phyloP scores from a whole-genome alignment of 2,113 vertebrate genomes.

The Ptyas mucosa region DNA sequence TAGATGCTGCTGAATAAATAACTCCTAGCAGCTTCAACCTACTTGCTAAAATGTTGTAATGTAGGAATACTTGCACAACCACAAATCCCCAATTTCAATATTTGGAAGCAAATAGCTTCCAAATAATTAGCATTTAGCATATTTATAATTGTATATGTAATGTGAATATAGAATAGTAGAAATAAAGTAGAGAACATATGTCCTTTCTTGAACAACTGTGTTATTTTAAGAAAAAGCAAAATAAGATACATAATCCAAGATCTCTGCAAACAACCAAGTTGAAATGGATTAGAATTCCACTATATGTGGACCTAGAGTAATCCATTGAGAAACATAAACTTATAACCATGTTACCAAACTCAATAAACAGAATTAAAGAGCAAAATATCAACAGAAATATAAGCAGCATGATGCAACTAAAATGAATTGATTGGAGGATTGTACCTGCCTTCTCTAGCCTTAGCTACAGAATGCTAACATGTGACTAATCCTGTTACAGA shows the following conservation, averaged over 20 bases:
- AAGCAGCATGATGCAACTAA: slow-evolving; percentile 18
- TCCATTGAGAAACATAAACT: slow-evolving; percentile 30
- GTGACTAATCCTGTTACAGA: slow-evolving; percentile 18
- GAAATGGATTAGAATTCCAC: slow-evolving; percentile 53
- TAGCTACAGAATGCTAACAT: slow-evolving; percentile 18
- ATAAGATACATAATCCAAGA: slow-evolving; percentile 63
- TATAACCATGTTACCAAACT: slow-evolving; percentile 22
- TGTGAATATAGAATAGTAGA: slow-evolving; percentile 53
- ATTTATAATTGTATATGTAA: slow-evolving; percentile 33
- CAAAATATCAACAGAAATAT: slow-evolving; percentile 12
- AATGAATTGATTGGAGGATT: neutral
- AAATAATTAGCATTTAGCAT: neutral
- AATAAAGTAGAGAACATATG: slow-evolving; percentile 52
- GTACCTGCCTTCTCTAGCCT: slow-evolving; percentile 7
- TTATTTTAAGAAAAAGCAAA: slow-evolving; percentile 42
- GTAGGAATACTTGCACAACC: neutral
- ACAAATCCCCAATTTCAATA: neutral
- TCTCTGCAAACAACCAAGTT: slow-evolving; percentile 46
- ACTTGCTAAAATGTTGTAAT: neutral
- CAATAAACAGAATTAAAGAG: neutral
- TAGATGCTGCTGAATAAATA: neutral
- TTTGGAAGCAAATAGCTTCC: slow-evolving; percentile 36
- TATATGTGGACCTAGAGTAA: slow-evolving; percentile 36
- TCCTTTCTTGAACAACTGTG: slow-evolving; percentile 46
- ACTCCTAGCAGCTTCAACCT: neutral